Evolutionary conservation across 1,140 invertebrate genomes (phyloP).

Genomic region (Oedothorax gibbosus): DNA sequence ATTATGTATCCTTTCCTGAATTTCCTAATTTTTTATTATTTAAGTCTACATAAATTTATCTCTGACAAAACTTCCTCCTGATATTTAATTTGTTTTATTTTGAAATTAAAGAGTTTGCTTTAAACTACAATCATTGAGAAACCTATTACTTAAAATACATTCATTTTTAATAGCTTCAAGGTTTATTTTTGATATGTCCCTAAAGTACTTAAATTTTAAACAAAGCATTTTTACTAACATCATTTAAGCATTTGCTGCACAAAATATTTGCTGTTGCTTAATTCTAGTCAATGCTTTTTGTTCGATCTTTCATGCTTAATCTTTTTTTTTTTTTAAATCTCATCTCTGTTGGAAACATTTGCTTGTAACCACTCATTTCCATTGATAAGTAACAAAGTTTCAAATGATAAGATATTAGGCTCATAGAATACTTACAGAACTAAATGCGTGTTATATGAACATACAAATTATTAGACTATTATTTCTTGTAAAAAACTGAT

Average conservation of each 20-base stretch:
- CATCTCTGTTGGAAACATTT: not conserved
- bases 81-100: not conserved
- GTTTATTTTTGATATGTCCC: not conserved
- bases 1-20: too few relatives aligned
- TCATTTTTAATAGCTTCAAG: constrained; percentile 5
- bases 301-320: not conserved
- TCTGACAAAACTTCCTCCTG: not conserved
- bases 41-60: too few relatives aligned
- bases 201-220: not conserved
- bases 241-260: not conserved
- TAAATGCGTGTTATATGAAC: not conserved
- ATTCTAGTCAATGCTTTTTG: constrained; percentile 49
- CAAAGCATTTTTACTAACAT: not conserved
- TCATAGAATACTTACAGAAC: not conserved
- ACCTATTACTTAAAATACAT: constrained; percentile 1
- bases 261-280: constrained; percentile 30
- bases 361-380: not conserved
- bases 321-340: not conserved
- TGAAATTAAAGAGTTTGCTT: too few relatives aligned
- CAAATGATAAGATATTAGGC: not conserved
- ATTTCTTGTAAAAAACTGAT: too few relatives aligned
- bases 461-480: not conserved
- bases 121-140: too few relatives aligned
- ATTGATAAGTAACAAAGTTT: not conserved
- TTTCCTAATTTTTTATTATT: too few relatives aligned